Percentiles rank a stretch among this genome's conserved stretches.
Conservation (phyloP, 2,888 invertebrate genomes). For the Noctua fimbriata region DNA sequence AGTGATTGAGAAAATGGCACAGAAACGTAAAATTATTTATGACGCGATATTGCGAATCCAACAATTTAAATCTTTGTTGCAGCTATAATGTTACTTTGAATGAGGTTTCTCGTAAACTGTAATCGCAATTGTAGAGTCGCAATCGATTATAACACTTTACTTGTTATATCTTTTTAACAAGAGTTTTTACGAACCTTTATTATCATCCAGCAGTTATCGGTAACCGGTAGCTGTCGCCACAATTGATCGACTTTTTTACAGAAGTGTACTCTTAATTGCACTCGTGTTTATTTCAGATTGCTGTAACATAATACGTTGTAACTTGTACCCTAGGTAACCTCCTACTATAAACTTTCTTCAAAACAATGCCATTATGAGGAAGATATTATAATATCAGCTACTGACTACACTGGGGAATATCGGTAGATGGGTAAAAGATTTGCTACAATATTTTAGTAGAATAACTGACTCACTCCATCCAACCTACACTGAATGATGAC, state of each 20-base stretch:
- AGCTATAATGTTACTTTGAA: neutral
- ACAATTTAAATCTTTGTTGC: neutral
- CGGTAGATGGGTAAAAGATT: neutral
- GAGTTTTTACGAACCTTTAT: neutral
- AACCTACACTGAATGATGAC: neutral
- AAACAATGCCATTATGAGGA: neutral
- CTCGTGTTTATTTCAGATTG: constrained; percentile 17
- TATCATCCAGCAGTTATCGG: neutral
- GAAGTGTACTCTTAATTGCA: constrained; percentile 18
- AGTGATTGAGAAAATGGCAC: neutral
- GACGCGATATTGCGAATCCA: neutral
- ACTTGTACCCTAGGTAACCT: neutral
- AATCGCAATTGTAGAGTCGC: neutral
- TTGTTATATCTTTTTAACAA: neutral
- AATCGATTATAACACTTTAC: neutral
- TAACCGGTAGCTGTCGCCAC: constrained; percentile 1
- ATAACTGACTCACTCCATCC: neutral
- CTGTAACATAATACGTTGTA: neutral
- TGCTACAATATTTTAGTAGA: neutral
- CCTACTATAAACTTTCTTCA: neutral
- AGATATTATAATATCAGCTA: neutral
- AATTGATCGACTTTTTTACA: constrained; percentile 12
- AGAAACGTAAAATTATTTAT: neutral
- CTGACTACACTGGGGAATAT: neutral
- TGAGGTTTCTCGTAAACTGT: neutral